phyloP scores from a whole-genome alignment of 2,113 vertebrate genomes.

The Eudorcas thomsonii region DNA sequence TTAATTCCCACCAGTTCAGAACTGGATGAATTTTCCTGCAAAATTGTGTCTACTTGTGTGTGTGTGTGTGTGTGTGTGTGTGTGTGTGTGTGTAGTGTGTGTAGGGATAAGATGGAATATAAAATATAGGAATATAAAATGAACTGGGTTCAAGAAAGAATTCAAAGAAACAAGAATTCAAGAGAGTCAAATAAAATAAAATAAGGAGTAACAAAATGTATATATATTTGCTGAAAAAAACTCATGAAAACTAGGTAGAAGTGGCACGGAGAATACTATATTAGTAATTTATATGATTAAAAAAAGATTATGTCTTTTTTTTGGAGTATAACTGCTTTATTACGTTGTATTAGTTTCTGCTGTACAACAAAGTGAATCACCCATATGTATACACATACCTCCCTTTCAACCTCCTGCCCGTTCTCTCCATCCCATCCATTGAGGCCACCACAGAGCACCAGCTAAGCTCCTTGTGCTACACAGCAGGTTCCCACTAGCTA shows the following conservation, averaged over 20 bases:
- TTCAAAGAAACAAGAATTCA: neutral
- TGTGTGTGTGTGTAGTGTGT: no score
- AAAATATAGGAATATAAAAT: neutral
- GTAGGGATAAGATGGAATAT: neutral
- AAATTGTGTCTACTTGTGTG: neutral
- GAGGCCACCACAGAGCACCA: neutral
- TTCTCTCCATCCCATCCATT: neutral
- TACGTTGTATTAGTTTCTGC: neutral
- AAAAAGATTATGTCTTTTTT: neutral
- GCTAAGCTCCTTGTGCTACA: neutral
- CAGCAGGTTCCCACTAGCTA: neutral
- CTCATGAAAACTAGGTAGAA: neutral
- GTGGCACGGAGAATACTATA: neutral
- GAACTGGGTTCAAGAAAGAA: neutral
- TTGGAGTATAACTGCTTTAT: neutral
- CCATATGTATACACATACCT: neutral
- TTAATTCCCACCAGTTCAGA: neutral
- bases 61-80: no score
- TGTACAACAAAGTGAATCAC: neutral
- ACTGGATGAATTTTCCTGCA: neutral
- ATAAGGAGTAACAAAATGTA: neutral
- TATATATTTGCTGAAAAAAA: neutral
- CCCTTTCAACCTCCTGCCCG: neutral
- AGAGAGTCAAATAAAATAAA: neutral
- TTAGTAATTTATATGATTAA: neutral